Evolutionary conservation across 2,797 vertebrate species (phyloP), one percentile per base, ranked within the genome.

Genomic region (Columba guinea): DNA sequence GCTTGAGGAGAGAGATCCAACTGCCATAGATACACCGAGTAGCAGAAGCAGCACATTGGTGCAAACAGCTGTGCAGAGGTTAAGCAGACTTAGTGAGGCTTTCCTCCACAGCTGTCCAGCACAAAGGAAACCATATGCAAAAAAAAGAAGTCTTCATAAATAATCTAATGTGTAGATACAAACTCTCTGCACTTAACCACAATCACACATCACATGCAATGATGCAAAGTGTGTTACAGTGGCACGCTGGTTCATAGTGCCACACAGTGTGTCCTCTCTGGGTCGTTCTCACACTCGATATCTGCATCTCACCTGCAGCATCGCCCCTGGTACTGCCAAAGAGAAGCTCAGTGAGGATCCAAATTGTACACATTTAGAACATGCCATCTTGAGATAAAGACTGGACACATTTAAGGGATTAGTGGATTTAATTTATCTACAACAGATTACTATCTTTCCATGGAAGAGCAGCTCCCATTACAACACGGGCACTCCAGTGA

Each of bases 161-260:
- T 88, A 69, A 86, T 81, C 85, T 78, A 52, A 92, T 85, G 93
- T 90, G 74, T 34, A 55, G 37, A 73, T 74, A 34, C 58, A 34
- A 62, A 17, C 49, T 67, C 35, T 27, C 11, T 27, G 4, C 22
- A 4, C 7, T 73, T 39, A 24, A 18, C 28, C 63, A 26, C 49
- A 30, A 1, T 12, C 44, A 12, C 16, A 32, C 2, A 0, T 22
- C 78, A n/a, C 17, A 27, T 5, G 22, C 70, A 41, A 9, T 4
- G 44, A 63, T 30, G 23, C 13, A 1, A 8, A 27, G 44, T 2
- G 27, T 13, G 35, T 30, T 23, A 19, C 35, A 17, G 55, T 32
- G 62, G 32, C 41, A 6, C 5, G 35, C 19, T 26, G 2, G 4
- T 77, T 53, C 32, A 13, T 60, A 21, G 37, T 8, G 7, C 39